A percentile compares a stretch with the other conserved stretches of the same genome.
Evolutionary conservation across 2,888 invertebrate genomes (phyloP).

Genomic region (Apoda limacodes): DNA sequence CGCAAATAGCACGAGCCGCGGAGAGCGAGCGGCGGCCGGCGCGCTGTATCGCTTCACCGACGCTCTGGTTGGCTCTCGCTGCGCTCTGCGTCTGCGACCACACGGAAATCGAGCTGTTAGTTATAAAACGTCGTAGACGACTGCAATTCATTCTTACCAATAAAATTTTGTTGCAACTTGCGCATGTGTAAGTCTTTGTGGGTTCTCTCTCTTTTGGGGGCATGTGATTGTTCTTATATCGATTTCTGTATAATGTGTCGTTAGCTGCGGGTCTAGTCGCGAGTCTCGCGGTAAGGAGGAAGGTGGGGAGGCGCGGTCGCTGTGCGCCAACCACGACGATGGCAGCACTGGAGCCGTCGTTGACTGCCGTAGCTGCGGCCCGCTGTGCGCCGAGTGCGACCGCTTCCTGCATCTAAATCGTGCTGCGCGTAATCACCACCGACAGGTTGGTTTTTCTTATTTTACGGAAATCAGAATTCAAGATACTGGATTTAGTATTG

Average conservation of each 20-base stretch:
- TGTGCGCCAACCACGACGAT: constrained; percentile 97
- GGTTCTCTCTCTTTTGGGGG: too few species aligned
- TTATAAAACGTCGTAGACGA: neutral
- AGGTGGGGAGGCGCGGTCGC: constrained; percentile 72
- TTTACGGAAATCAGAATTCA: neutral
- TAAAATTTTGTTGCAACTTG: too few species aligned
- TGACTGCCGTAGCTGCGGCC: constrained; percentile 91
- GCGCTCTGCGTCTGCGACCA: constrained; percentile 93
- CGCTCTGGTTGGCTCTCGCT: constrained; percentile 92
- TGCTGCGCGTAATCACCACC: constrained; percentile 84
- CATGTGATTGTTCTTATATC: too few species aligned
- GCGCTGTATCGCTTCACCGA: constrained; percentile 84
- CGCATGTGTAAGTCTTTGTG: too few species aligned
- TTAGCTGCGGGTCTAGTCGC: neutral
- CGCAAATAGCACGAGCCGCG: constrained; percentile 83
- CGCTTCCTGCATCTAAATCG: constrained; percentile 93
- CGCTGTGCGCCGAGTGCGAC: constrained; percentile 96
- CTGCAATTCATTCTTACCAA: too few species aligned
- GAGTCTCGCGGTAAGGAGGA: constrained; percentile 21
- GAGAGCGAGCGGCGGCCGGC: constrained; percentile 81
- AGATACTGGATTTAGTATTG: neutral
- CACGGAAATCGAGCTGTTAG: constrained; percentile 83
- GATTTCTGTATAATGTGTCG: neutral
- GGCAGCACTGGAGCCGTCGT: constrained; percentile 92
- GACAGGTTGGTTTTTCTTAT: constrained; percentile 69